These are phyloP conservation scores for Phengaris arion DNA, from an alignment of 2,888 invertebrate genomes.

Conservation along the genomic window DNA sequence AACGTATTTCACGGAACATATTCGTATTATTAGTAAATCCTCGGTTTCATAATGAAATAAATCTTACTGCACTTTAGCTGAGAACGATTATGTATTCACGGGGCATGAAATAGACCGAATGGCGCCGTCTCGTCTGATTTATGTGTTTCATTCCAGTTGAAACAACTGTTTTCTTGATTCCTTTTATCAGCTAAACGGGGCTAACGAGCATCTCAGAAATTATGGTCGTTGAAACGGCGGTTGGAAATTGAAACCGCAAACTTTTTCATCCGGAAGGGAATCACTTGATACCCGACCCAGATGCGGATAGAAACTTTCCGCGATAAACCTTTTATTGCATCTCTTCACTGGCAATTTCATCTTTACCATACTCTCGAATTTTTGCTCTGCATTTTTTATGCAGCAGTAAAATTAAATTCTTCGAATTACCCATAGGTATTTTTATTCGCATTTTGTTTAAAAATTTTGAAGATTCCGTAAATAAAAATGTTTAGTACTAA, in stretches of 20 bases:
- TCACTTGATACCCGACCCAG: constrained; percentile 44
- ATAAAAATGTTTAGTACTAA: background rate
- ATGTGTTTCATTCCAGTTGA: constrained; percentile 67
- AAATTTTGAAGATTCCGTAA: background rate
- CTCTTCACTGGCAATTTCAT: constrained; percentile 30
- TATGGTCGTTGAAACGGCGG: constrained; percentile 53
- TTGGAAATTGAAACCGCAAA: constrained; percentile 64
- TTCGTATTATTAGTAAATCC: constrained; percentile 24
- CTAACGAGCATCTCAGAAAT: constrained; percentile 63
- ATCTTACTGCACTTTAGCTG: constrained; percentile 45
- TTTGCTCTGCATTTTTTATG: constrained; percentile 19
- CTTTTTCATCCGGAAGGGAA: constrained; percentile 56
- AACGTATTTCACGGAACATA: constrained; percentile 22
- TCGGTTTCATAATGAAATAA: constrained; percentile 28
- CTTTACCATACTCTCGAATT: constrained; percentile 30
- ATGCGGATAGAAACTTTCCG: constrained; percentile 30
- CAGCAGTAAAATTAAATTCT: constrained; percentile 2
- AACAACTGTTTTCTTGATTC: constrained; percentile 57
- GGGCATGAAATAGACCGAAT: constrained; percentile 57
- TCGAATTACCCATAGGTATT: constrained; percentile 7
- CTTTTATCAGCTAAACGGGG: constrained; percentile 58
- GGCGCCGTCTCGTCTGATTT: constrained; percentile 63
- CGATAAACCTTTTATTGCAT: constrained; percentile 32
- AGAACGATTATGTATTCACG: constrained; percentile 51
- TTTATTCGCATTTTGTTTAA: background rate